A percentile compares a stretch with the other conserved stretches of the same genome.
Evolutionary conservation across 2,113 vertebrate genomes (phyloP).

Genomic region (Gymnorhina tibicen): DNA sequence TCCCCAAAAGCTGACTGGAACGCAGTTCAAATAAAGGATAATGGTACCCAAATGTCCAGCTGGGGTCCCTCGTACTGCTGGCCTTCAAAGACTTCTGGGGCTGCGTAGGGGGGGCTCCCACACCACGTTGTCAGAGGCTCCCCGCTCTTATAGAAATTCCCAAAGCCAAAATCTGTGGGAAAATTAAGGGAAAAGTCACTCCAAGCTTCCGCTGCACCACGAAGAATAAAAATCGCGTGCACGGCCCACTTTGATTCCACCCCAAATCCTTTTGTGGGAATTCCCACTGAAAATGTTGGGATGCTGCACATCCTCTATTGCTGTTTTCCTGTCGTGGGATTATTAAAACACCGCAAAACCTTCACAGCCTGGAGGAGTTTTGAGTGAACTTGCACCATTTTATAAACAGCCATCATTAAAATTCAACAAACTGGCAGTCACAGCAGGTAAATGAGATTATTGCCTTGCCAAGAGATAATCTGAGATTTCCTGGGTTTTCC

Average conservation of each 20-base stretch:
- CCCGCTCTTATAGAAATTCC: slow-evolving; percentile 95
- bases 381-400: background rate
- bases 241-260: background rate
- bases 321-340: background rate
- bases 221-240: background rate
- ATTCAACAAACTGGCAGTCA: background rate
- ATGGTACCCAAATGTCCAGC: slow-evolving; percentile 95
- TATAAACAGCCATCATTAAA: background rate
- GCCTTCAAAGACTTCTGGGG: slow-evolving; percentile 97
- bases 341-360: background rate
- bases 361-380: background rate
- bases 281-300: background rate
- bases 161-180: slow-evolving; percentile 92
- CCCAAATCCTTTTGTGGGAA: background rate
- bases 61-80: slow-evolving; percentile 98
- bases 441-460: background rate
- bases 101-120: slow-evolving; percentile 95
- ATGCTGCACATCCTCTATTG: background rate
- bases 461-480: background rate
- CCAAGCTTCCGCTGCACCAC: background rate
- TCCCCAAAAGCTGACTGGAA: background rate
- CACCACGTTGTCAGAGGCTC: slow-evolving; percentile 95
- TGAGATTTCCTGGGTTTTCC: background rate
- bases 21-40: background rate
- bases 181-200: slow-evolving; percentile 37